Base-by-base conservation (phyloP, 92 coral and sea anemone species). In the Galaxea fascicularis region DNA sequence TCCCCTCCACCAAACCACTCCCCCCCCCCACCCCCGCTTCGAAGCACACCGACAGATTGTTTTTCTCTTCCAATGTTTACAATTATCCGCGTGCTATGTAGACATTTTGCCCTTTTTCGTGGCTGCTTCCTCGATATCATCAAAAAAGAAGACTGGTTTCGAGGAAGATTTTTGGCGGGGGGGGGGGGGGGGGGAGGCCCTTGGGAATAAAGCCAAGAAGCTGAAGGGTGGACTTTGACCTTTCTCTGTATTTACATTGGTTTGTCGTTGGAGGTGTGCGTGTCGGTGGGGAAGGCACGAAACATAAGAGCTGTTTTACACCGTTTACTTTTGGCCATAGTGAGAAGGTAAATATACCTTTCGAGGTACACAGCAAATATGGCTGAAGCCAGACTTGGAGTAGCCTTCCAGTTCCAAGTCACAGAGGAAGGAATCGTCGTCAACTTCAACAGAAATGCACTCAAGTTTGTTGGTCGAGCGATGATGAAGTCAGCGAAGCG, bases 351-450 rank as follows among this genome's bases (percentile, higher is more conserved):
- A 68, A 35, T 79, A 79, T 26, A 27, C 66, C 62, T 68, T 29
- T 27, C 28, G 14, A 11, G 6, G 35, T n/a, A n/a, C n/a, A 28
- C 24, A 47, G 41, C 72, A 54, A 86, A 21, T 77, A 95, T 96
- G 99, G 99, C 99, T 22, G 99, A 96, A 96, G 99, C 99, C 29
- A 89, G 99, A 57, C 97, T 96, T 68, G 98, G 98, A 30, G 99
- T 96, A 0, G 99, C 95, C 28, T 92, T 96, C 73, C 99, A 96
- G 80, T 86, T 96, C 60, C 98, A 93, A 83, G 98, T 96, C 24
- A 92, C 95, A 21, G 99, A 96, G 31, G 97, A 96, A 59, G 99
- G 99, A 53, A 82, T 94, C 9, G 82, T 91, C 49, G 82, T 96
- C 35, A 96, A 96, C 83, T 87, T 91, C 79, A 90, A 96, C 88